Evolutionary conservation across 2,888 invertebrate species (phyloP).

Genomic region (Phaonia tiefii): DNA sequence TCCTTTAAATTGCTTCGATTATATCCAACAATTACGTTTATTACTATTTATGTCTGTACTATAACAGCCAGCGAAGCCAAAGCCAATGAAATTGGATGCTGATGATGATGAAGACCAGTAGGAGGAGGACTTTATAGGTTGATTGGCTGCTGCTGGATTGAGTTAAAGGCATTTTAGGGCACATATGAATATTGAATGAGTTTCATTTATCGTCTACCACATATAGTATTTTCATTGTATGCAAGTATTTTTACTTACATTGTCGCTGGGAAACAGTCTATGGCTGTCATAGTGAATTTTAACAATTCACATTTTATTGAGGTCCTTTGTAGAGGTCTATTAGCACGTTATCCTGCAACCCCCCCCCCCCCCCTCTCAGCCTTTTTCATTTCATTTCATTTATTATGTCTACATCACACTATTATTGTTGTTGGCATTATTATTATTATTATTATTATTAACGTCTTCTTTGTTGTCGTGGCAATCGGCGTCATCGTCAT

Average conservation of each 20-base stretch:
- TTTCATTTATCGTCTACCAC: background rate
- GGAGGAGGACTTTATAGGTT: background rate
- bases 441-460: constrained; percentile 9
- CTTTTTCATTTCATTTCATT: no score
- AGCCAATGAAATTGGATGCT: background rate
- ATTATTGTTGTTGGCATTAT: constrained; percentile 5
- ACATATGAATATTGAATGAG: constrained; percentile 33
- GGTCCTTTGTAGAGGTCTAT: constrained; percentile 9
- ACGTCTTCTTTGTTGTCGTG: constrained; percentile 13
- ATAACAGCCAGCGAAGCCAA: background rate
- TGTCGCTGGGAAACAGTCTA: constrained; percentile 11
- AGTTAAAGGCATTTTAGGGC: background rate
- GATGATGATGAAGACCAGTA: background rate
- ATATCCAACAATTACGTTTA: constrained; percentile 68
- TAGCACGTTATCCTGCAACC: background rate
- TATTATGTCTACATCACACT: background rate
- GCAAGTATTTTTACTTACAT: no score
- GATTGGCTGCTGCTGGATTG: background rate
- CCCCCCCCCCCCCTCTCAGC: background rate
- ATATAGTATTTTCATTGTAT: background rate
- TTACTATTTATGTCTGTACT: constrained; percentile 67
- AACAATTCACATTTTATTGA: constrained; percentile 25
- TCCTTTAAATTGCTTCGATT: constrained; percentile 66
- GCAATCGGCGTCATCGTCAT: background rate
- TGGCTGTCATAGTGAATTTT: constrained; percentile 20